A percentile compares a stretch with the other conserved stretches of the same genome.
phyloP scores from a whole-genome alignment of 2,113 vertebrate species.

The Podiceps cristatus region DNA sequence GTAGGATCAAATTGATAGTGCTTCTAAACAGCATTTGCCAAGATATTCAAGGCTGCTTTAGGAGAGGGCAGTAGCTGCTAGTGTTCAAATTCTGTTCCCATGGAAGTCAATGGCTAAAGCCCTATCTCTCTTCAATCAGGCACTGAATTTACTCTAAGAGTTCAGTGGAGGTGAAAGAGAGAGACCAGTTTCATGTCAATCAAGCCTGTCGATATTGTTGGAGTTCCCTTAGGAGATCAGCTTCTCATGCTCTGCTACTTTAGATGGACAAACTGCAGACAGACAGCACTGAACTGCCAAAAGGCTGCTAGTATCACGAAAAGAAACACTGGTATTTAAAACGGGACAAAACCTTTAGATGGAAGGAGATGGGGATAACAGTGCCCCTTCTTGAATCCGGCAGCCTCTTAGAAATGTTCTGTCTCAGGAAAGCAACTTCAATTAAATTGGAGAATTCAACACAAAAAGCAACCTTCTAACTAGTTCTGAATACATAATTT shows the following conservation, averaged over 20 bases:
- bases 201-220: constrained; percentile 10
- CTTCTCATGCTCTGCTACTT: constrained; percentile 23
- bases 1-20: constrained; percentile 29
- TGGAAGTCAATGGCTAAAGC: constrained; percentile 26
- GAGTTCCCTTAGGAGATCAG: constrained; percentile 37
- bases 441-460: constrained; percentile 5
- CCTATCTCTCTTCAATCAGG: constrained; percentile 13
- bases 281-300: constrained; percentile 8
- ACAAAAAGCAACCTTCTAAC: background rate
- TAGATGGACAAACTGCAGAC: constrained; percentile 17
- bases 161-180: constrained; percentile 37
- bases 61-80: constrained; percentile 1
- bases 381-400: background rate
- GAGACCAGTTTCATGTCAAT: constrained; percentile 16
- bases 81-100: constrained; percentile 22
- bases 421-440: constrained; percentile 25
- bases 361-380: background rate
- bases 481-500: constrained; percentile 30
- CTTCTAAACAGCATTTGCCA: constrained; percentile 56
- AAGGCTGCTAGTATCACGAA: background rate
- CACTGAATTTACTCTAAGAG: constrained; percentile 15
- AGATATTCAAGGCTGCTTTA: constrained; percentile 43
- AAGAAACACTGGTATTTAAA: background rate
- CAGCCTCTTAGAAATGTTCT: background rate
- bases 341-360: background rate